Conservation (phyloP, 2,888 invertebrate genomes). For the Cerceris rybyensis region DNA sequence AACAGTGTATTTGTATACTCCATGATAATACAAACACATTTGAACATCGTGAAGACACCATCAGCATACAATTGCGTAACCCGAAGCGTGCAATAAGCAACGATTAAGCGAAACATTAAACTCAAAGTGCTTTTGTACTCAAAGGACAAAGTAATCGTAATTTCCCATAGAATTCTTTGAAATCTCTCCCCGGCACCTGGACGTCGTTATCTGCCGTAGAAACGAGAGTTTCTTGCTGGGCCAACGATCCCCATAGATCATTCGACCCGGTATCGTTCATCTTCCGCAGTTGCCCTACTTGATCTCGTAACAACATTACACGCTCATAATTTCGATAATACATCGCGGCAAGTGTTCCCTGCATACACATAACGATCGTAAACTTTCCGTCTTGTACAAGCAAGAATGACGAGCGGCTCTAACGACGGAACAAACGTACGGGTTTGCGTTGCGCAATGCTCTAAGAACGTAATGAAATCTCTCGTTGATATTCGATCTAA, state of each 20-base stretch:
- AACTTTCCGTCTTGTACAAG: constrained; percentile 4
- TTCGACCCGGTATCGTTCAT: constrained; percentile 44
- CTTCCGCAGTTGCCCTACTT: constrained; percentile 32
- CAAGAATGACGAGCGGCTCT: not conserved
- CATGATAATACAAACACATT: too few species aligned
- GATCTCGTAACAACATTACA: constrained; percentile 25
- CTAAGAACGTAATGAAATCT: not conserved
- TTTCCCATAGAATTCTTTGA: not conserved
- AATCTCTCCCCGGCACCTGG: not conserved
- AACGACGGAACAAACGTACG: not conserved
- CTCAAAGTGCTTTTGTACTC: too few species aligned
- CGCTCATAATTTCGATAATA: constrained; percentile 39
- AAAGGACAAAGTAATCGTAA: not conserved
- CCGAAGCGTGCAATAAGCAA: too few species aligned
- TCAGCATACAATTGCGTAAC: too few species aligned
- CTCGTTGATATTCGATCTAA: too few species aligned
- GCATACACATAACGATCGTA: constrained; percentile 18
- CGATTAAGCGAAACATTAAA: too few species aligned
- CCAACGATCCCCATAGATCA: constrained; percentile 39
- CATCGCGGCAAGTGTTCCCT: constrained; percentile 28
- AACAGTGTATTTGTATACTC: too few species aligned
- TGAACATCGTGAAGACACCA: too few species aligned
- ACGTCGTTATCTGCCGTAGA: not conserved
- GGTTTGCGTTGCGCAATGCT: not conserved
- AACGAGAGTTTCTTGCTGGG: constrained; percentile 25